phyloP scores from a whole-genome alignment of 2,113 vertebrate species.

The Crotalus tigris region DNA sequence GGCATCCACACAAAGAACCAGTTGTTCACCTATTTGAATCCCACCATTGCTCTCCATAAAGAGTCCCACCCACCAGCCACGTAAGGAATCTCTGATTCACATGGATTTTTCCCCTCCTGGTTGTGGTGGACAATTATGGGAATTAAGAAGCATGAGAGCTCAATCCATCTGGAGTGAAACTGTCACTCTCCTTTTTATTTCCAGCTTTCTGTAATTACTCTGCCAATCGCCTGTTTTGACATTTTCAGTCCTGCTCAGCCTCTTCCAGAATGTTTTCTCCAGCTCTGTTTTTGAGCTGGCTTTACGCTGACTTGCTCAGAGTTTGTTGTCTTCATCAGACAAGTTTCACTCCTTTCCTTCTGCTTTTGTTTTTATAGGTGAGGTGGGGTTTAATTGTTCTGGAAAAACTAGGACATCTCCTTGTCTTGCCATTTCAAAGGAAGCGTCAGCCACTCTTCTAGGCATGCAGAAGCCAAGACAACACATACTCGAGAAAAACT shows the following conservation, averaged over 20 bases:
- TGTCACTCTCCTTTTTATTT: conserved; percentile 63
- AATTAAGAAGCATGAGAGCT: conserved; percentile 65
- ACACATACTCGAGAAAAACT: not conserved
- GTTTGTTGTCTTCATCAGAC: not conserved
- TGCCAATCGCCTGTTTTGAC: conserved; percentile 51
- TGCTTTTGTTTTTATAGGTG: not conserved
- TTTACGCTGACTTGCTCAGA: conserved; percentile 31
- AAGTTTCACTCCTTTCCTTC: not conserved
- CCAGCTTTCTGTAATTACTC: conserved; percentile 58
- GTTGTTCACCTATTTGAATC: too few species aligned
- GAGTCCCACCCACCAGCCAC: conserved; percentile 62
- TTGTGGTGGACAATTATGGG: conserved; percentile 67
- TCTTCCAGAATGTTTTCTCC: not conserved
- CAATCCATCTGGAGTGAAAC: conserved; percentile 62
- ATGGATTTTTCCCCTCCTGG: conserved; percentile 61
- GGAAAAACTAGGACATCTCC: accelerated
- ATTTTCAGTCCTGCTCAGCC: conserved; percentile 41
- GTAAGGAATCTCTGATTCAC: conserved; percentile 65
- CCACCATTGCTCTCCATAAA: conserved; percentile 43
- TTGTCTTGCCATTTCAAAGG: not conserved
- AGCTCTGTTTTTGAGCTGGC: not conserved
- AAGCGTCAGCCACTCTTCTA: not conserved
- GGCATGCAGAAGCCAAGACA: not conserved
- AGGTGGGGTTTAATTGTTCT: not conserved
- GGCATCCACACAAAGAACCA: too few species aligned